A percentile compares a stretch with the other conserved stretches of the same genome.
These are phyloP conservation scores for Acromyrmex heyeri DNA, from an alignment of 1,140 invertebrate species.

Conservation along the genomic window DNA sequence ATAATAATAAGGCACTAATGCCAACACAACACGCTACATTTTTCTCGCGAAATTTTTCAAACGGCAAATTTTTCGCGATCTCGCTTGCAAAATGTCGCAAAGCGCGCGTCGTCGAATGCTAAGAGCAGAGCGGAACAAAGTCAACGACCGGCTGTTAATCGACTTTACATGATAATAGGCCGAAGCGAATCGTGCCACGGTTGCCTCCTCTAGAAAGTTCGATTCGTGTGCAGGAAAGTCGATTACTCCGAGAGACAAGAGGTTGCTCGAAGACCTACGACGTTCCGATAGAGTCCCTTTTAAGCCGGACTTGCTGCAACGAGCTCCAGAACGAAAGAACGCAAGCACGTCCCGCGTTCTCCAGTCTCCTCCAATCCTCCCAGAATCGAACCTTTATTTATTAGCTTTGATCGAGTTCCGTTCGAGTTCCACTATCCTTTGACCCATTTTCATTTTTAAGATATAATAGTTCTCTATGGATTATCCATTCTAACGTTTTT, in stretches of 20 bases:
- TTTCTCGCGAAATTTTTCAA: constrained; percentile 24
- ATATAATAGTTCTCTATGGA: not conserved
- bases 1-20: constrained; percentile 18
- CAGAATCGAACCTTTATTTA: constrained; percentile 1
- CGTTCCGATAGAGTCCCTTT: constrained; percentile 60
- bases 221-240: constrained; percentile 71
- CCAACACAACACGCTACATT: constrained; percentile 5
- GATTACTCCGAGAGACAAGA: constrained; percentile 65
- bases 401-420: not conserved
- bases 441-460: not conserved
- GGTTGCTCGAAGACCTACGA: constrained; percentile 66
- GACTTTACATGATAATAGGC: constrained; percentile 61
- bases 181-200: constrained; percentile 67
- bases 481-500: not conserved
- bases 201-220: constrained; percentile 65
- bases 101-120: constrained; percentile 12
- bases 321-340: constrained; percentile 44
- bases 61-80: constrained; percentile 25
- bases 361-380: constrained; percentile 10
- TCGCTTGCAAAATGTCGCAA: constrained; percentile 11
- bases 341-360: constrained; percentile 21
- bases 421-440: not conserved
- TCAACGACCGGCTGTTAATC: constrained; percentile 65
- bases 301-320: constrained; percentile 58
- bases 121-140: constrained; percentile 45